Conservation (phyloP, 2,113 vertebrate genomes). For the Neomonachus schauinslandi region DNA sequence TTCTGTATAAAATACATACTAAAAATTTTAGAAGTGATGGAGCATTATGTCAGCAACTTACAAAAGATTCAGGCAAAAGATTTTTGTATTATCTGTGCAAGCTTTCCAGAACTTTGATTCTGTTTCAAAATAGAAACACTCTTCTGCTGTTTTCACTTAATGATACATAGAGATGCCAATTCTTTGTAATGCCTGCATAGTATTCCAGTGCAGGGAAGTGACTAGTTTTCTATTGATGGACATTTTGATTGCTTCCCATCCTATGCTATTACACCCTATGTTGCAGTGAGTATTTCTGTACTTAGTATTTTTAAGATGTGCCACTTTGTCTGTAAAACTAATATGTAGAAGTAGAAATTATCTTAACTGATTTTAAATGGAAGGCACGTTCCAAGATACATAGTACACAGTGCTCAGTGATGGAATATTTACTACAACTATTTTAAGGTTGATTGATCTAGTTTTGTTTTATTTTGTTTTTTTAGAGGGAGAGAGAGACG, state of each 20-base stretch:
- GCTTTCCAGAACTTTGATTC: constrained; percentile 21
- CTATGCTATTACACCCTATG: background rate
- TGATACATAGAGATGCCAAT: background rate
- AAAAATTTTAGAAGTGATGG: background rate
- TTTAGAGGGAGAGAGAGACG: background rate
- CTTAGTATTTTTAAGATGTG: background rate
- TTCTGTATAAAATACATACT: background rate
- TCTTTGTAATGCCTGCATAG: background rate
- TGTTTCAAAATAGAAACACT: constrained; percentile 6
- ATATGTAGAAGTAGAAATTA: background rate
- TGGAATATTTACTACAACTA: background rate
- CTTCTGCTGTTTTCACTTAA: background rate
- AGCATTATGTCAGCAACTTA: background rate
- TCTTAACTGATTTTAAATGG: constrained; percentile 44
- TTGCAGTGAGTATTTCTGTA: background rate
- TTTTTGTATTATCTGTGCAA: background rate
- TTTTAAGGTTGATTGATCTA: constrained; percentile 9
- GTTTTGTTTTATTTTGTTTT: background rate
- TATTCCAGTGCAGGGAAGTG: background rate
- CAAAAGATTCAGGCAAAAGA: background rate
- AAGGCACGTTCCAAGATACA: background rate
- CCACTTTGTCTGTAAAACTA: constrained; percentile 25
- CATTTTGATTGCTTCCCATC: background rate
- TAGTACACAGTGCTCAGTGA: background rate
- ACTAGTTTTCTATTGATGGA: background rate